These are phyloP conservation scores for Parazoanthus swiftii DNA, from an alignment of 92 coral and sea anemone genomes.

Conservation along the genomic window DNA sequence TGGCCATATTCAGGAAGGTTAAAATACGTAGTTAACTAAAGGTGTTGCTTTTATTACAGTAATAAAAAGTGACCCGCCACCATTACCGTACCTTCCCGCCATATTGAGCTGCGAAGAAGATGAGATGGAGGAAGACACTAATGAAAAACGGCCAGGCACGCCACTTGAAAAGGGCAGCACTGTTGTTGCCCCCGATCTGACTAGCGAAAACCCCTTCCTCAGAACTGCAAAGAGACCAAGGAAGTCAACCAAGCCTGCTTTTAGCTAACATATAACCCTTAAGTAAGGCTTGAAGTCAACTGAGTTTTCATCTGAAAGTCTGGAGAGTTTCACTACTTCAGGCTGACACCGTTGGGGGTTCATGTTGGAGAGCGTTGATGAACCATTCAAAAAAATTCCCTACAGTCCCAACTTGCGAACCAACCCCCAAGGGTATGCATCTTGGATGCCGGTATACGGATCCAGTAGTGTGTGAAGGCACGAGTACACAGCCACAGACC, in stretches of 20 bases:
- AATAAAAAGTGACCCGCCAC: conserved; percentile 31
- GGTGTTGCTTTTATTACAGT: conserved; percentile 23
- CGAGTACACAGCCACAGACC: no score
- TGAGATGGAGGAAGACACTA: conserved; percentile 18
- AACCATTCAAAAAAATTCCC: no score
- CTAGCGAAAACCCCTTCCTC: conserved; percentile 26
- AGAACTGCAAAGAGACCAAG: conserved; percentile 55
- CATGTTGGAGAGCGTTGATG: no score
- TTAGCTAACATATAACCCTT: conserved; percentile 14
- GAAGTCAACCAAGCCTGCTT: conserved; percentile 40
- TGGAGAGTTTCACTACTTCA: no score
- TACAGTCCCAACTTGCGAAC: no score
- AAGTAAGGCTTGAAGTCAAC: neutral
- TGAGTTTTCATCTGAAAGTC: neutral
- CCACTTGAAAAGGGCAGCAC: conserved; percentile 28
- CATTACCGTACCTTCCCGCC: conserved; percentile 31
- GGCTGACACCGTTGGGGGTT: no score
- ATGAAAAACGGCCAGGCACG: conserved; percentile 20
- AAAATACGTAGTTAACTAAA: neutral
- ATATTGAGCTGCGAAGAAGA: conserved; percentile 39
- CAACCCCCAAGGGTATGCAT: no score
- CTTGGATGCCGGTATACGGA: no score
- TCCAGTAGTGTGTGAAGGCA: no score
- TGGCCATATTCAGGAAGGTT: no score
- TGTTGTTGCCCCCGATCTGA: neutral